Base-by-base conservation (phyloP, 2,113 vertebrate species). In the Nicator chloris region DNA sequence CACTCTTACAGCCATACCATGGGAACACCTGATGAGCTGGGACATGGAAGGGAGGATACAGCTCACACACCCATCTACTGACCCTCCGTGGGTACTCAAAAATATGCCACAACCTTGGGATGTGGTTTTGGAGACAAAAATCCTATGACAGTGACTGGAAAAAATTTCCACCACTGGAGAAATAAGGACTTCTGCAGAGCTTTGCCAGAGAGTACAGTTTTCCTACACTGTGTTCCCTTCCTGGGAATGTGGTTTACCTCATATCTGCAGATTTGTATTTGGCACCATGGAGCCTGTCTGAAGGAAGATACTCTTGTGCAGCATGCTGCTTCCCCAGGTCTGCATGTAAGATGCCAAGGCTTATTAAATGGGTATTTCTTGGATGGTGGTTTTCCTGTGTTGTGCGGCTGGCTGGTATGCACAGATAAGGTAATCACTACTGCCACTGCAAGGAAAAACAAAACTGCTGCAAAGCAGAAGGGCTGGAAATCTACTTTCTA, bases 371-470 rank as follows among this genome's bases (percentile, higher is more conserved):
- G 42, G 22, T 81, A 86, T 92, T 95, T 96, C 90, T 95, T 91
- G 79, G 75, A 94, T 80, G 68, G 45, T 86, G 79, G 44, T 90
- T 95, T 96, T 95, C 51, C 79, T 92, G 88, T 79, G 78, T 92
- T 93, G 47, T 94, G 71, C 7, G 27, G 54, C 90, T 93, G 90
- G 75, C 93, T 96, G 96, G 82, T 86, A 24, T 49, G 68, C 37
- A 45, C 61, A 94, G 93, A 96, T 96, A 96, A 96, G 92, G 93
- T 95, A 96, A 97, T 94, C 85, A 47, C 64, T 5, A 1, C 47
- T 88, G 82, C 68, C 66, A 15, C 51, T 93, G 76, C 63, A 78
- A 92, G 44, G 64, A 26, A 78, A 93, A 95, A 91, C 82, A 96
- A 94, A 95, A 93, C 79, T 90, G 79, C 77, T 94, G 64, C 61